Conservation (phyloP, 2,888 invertebrate species). For the Phengaris alcon region DNA sequence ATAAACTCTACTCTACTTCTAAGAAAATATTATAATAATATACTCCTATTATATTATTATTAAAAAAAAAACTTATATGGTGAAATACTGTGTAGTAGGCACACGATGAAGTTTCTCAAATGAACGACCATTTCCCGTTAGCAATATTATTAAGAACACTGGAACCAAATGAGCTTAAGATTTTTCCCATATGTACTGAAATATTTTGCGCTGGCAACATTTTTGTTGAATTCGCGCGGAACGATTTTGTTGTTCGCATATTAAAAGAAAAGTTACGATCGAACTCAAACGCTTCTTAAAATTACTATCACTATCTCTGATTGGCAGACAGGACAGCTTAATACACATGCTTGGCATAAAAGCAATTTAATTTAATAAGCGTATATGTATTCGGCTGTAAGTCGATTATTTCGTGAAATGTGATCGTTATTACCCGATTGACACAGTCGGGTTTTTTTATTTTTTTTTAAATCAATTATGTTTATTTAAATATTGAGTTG, state of each 20-base stretch:
- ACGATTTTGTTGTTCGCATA: not conserved
- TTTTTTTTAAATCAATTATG: too few species aligned
- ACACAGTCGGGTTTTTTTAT: too few species aligned
- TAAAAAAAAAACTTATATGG: not conserved
- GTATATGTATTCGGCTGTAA: too few species aligned
- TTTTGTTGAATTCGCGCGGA: not conserved
- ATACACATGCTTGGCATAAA: not conserved
- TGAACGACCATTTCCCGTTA: not conserved
- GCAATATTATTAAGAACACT: not conserved
- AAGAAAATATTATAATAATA: too few species aligned
- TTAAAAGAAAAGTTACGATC: too few species aligned
- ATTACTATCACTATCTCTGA: too few species aligned
- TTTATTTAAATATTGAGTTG: too few species aligned
- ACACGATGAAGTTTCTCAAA: not conserved
- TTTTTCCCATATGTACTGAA: not conserved
- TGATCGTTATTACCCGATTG: not conserved
- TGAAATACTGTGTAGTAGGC: not conserved
- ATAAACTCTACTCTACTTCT: too few species aligned
- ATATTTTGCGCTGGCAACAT: not conserved
- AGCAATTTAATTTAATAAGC: not conserved
- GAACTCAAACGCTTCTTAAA: too few species aligned
- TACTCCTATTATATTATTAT: too few species aligned
- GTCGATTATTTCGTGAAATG: not conserved
- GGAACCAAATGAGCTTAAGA: slow-evolving; percentile 9
- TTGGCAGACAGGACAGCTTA: not conserved